Evolutionary conservation across 2,797 vertebrate species (phyloP).

Genomic region (Knipowitschia caucasica): DNA sequence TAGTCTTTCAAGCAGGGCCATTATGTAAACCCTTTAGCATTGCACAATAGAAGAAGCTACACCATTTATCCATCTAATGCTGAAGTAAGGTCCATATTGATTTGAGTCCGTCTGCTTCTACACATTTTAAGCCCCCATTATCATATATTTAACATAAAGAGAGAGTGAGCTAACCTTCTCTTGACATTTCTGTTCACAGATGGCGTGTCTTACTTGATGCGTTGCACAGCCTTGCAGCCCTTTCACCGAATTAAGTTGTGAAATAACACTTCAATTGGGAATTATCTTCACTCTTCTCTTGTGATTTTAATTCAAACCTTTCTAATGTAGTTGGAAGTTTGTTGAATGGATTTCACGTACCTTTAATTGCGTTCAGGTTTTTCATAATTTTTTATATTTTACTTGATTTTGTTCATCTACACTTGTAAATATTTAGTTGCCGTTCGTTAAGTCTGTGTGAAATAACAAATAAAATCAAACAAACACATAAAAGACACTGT

Average conservation of each 20-base stretch:
- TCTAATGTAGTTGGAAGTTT: not conserved
- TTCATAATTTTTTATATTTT: too few species aligned
- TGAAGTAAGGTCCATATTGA: not conserved
- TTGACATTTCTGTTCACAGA: not conserved
- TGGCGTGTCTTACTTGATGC: not conserved
- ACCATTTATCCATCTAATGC: constrained; percentile 1
- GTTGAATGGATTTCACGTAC: constrained; percentile 5
- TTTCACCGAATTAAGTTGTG: constrained; percentile 9
- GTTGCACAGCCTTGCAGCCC: not conserved
- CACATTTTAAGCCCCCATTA: not conserved
- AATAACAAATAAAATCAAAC: too few species aligned
- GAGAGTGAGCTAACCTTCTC: not conserved
- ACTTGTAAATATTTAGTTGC: too few species aligned
- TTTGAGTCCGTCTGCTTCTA: not conserved
- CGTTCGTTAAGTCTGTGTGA: too few species aligned
- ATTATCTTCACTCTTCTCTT: constrained; percentile 5
- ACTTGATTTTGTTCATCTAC: too few species aligned
- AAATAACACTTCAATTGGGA: not conserved
- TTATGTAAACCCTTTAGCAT: constrained; percentile 7
- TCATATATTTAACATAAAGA: constrained; percentile 4
- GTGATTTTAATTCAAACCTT: too few species aligned
- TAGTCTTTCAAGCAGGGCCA: too few species aligned
- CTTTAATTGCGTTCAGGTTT: too few species aligned
- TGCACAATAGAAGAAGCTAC: not conserved
- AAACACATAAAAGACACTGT: too few species aligned